Conservation (phyloP, 2,797 vertebrate species). For the Sebastes umbrosus region DNA sequence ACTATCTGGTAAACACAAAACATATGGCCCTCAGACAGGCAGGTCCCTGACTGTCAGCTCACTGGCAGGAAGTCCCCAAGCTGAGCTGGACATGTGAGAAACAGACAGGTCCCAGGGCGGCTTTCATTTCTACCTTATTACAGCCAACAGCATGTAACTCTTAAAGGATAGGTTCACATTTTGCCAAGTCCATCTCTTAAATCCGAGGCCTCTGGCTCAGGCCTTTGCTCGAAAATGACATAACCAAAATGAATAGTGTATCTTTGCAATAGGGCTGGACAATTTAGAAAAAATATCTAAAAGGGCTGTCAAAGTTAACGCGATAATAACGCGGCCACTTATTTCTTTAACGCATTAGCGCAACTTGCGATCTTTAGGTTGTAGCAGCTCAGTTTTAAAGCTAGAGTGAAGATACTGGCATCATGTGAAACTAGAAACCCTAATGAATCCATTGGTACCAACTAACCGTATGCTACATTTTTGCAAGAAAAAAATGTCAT, state of each 20-base stretch:
- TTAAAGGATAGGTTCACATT: neutral
- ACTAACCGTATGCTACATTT: too few species aligned
- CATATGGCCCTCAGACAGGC: conserved; percentile 46
- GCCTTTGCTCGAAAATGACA: neutral
- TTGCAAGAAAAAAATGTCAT: too few species aligned
- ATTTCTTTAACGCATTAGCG: too few species aligned
- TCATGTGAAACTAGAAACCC: too few species aligned
- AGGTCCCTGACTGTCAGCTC: conserved; percentile 31
- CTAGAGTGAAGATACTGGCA: too few species aligned
- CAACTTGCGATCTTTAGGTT: too few species aligned
- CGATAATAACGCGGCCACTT: too few species aligned
- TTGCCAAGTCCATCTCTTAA: neutral
- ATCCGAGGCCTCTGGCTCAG: neutral
- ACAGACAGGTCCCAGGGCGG: conserved; percentile 11
- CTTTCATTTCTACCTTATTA: conserved; percentile 3
- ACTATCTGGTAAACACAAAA: conserved; percentile 67
- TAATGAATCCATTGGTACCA: too few species aligned
- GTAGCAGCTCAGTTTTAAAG: too few species aligned
- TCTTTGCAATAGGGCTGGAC: neutral
- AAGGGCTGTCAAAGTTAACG: too few species aligned
- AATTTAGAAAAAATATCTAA: neutral
- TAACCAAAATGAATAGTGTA: neutral
- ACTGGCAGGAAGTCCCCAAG: conserved; percentile 23
- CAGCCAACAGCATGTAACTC: neutral
- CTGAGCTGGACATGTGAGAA: conserved; percentile 29